Conservation (phyloP, 2,888 invertebrate species). For the Holacanthella duospinosa region DNA sequence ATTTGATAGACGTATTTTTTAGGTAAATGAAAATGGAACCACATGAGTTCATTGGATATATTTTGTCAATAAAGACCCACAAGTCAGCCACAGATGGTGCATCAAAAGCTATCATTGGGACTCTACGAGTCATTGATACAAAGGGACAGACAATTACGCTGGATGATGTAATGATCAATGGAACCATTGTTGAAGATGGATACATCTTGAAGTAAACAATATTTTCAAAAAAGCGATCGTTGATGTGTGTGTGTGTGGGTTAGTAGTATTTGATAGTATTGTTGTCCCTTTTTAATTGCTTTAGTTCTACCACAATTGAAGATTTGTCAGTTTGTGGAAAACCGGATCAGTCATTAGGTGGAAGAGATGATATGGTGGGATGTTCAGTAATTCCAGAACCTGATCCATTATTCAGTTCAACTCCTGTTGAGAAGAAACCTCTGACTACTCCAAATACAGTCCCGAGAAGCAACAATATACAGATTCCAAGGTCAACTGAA, state of each 20-base stretch:
- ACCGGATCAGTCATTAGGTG: constrained; percentile 8
- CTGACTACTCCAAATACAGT: background rate
- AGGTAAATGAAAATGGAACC: background rate
- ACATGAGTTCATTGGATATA: constrained; percentile 33
- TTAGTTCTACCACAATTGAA: constrained; percentile 29
- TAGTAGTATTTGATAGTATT: constrained; percentile 3
- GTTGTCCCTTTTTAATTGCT: too few relatives aligned
- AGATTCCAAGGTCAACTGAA: background rate
- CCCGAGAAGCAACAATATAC: background rate
- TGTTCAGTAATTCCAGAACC: background rate
- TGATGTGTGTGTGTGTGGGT: background rate
- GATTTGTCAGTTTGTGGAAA: constrained; percentile 25
- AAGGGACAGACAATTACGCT: constrained; percentile 26
- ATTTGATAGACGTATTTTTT: background rate
- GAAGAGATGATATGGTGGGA: background rate
- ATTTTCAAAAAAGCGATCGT: too few relatives aligned
- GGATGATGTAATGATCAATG: constrained; percentile 32
- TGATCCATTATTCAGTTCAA: background rate
- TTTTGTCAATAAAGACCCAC: constrained; percentile 27
- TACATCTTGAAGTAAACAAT: constrained; percentile 4
- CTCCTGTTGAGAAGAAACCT: background rate
- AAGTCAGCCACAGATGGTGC: constrained; percentile 18
- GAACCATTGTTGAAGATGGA: constrained; percentile 25
- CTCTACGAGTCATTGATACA: constrained; percentile 26
- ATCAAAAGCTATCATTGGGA: constrained; percentile 30